Base-by-base conservation (phyloP, 1,140 invertebrate genomes). In the Venustaconcha ellipsiformis region DNA sequence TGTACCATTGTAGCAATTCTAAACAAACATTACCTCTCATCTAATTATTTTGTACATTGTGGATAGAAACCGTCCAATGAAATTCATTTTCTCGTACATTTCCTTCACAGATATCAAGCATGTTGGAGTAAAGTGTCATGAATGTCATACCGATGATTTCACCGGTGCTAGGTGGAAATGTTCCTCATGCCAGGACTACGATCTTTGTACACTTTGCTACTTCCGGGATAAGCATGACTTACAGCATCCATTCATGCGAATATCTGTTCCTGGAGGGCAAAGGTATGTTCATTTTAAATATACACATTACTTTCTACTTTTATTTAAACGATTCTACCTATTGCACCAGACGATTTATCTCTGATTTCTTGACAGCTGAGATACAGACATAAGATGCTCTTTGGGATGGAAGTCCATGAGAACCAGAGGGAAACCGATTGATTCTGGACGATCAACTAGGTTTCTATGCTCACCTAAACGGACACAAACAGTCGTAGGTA, bases 171-270 rank as follows among this genome's bases (percentile, higher is more conserved):
- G 62, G 15, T 80, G 78, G 78, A 56, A 64, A 23, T 76, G 78
- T 55, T 26, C 30, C 8, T 60, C 56, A 12, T 80, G 78, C 67
- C 57, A 55, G 17, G 14, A 70, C 14, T 55, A 15, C 60, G 57
- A 69, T 20, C 57, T 80, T 2, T 80, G 78, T 56, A 48, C 62
- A 56, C 58, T 23, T 14, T 80, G 78, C 59, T 80, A 80, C 67
- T 56, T 57, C 55, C 70, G 69, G 15, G 78, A 80, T 71, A 76
- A 76, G 60, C 78, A 80, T 64, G 60, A 76, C 57, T 37, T 78
- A 14, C 59, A 48, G 12, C 85, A 86, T 71, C 37, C 78, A 20
- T 86, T 86, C 57, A 59, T 74, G 14, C 67, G 85, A 59, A 79
- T 83, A n/a, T 72, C 74, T 37, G 78, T 70, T 55, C 62, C 70